Conservation (phyloP, 2,888 invertebrate genomes). For the Torymus tubicola region DNA sequence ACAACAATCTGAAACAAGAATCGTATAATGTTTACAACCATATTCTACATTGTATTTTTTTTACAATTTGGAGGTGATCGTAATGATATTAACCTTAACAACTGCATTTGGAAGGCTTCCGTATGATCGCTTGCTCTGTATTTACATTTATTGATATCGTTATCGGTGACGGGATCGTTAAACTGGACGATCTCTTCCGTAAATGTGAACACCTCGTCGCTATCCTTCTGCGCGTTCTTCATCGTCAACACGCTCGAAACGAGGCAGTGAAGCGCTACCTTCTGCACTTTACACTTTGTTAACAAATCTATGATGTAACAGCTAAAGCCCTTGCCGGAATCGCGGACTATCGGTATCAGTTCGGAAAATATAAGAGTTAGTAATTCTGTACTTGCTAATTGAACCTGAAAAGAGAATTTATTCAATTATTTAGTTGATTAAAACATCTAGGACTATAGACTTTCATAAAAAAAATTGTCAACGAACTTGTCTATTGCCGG, state of each 20-base stretch:
- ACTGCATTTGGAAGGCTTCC: slow-evolving; percentile 84
- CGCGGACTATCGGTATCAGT: slow-evolving; percentile 84
- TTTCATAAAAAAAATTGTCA: slow-evolving; percentile 8
- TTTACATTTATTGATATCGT: slow-evolving; percentile 78
- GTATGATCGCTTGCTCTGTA: slow-evolving; percentile 81
- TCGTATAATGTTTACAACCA: too few species aligned
- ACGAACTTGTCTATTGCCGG: slow-evolving; percentile 82
- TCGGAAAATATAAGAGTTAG: slow-evolving; percentile 85
- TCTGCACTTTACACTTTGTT: slow-evolving; percentile 88
- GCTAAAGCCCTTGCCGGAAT: slow-evolving; percentile 86
- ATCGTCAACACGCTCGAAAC: slow-evolving; percentile 85
- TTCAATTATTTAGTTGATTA: neutral
- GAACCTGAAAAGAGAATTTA: slow-evolving; percentile 78
- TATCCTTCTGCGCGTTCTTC: slow-evolving; percentile 74
- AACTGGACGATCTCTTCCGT: slow-evolving; percentile 86
- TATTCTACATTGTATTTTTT: too few species aligned
- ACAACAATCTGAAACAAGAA: slow-evolving; percentile 78
- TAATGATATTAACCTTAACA: slow-evolving; percentile 77
- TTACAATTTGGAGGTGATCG: too few species aligned
- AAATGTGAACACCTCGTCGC: slow-evolving; percentile 79
- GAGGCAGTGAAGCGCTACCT: slow-evolving; percentile 88
- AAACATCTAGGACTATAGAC: too few species aligned
- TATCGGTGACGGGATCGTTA: slow-evolving; percentile 80
- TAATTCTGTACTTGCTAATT: slow-evolving; percentile 86
- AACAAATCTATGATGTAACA: slow-evolving; percentile 87